Percentiles rank a stretch among this genome's conserved stretches.
Conservation (phyloP, 2,113 vertebrate genomes). For the Leptosomus discolor region DNA sequence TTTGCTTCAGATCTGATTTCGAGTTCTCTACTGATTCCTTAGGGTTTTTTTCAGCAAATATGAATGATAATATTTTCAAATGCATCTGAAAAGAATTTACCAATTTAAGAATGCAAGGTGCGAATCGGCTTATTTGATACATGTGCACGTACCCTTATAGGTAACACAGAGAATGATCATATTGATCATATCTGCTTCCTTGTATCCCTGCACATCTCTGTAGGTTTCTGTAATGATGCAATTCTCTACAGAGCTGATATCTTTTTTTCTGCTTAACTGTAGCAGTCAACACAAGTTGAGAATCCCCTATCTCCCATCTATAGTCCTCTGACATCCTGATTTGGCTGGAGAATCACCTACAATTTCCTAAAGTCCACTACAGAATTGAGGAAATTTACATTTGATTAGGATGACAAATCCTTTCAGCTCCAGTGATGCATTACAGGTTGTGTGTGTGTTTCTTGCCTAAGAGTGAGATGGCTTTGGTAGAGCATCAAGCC, state of each 20-base stretch:
- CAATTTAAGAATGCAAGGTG: neutral
- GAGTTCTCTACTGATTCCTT: neutral
- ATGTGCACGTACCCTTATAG: neutral
- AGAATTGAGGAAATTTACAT: neutral
- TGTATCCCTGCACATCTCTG: neutral
- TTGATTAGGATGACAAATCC: neutral
- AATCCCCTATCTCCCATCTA: neutral
- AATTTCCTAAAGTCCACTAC: neutral
- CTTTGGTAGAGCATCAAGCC: accelerated
- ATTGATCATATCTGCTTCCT: neutral
- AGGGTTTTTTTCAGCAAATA: neutral
- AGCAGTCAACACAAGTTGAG: neutral
- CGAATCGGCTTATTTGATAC: neutral
- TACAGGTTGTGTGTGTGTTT: neutral
- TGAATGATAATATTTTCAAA: neutral
- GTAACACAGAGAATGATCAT: neutral
- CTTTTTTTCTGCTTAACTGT: neutral
- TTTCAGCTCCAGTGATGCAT: neutral
- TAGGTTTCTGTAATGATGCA: neutral
- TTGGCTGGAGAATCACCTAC: neutral
- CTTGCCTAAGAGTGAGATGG: neutral
- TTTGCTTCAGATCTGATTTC: neutral
- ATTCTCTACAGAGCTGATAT: neutral
- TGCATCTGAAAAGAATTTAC: neutral
- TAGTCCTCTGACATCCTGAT: neutral